A percentile compares a stretch with the other conserved stretches of the same genome.
These are phyloP conservation scores for Drosophila obscura DNA, from an alignment of 1,140 invertebrate species.

Conservation along the genomic window DNA sequence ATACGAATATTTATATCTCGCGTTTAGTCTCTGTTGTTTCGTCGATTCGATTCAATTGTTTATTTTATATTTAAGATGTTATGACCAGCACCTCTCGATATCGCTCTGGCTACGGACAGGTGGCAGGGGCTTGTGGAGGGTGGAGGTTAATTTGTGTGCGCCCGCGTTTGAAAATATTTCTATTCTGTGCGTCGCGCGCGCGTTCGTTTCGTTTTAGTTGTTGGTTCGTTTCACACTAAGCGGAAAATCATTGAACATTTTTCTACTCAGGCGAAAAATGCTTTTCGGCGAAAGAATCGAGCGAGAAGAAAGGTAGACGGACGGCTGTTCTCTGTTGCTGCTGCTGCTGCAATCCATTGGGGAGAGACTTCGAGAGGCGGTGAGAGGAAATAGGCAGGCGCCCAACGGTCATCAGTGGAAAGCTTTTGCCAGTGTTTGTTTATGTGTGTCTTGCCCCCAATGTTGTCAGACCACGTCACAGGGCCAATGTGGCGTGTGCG, in stretches of 20 bases:
- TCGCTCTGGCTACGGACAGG: background rate
- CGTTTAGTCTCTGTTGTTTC: constrained; percentile 50
- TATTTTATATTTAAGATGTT: constrained; percentile 58
- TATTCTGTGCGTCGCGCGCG: constrained; percentile 65
- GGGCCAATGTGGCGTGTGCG: constrained; percentile 70
- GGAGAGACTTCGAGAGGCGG: constrained; percentile 18
- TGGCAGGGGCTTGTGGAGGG: constrained; percentile 4
- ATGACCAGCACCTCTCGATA: constrained; percentile 7
- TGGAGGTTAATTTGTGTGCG: constrained; percentile 58
- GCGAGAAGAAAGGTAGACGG: constrained; percentile 10
- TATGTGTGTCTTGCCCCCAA: constrained; percentile 48
- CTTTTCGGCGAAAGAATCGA: constrained; percentile 27
- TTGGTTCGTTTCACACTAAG: constrained; percentile 80
- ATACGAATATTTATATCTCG: constrained; percentile 13
- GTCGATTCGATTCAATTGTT: constrained; percentile 53
- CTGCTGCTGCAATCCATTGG: constrained; percentile 4
- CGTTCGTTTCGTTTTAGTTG: constrained; percentile 80
- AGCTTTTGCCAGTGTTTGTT: constrained; percentile 56
- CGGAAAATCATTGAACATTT: constrained; percentile 67
- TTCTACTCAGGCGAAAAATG: constrained; percentile 73
- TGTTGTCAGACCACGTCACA: constrained; percentile 70
- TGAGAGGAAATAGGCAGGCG: constrained; percentile 16
- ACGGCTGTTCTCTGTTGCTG: constrained; percentile 22
- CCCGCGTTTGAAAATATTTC: constrained; percentile 31
- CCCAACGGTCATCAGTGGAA: constrained; percentile 63